Evolutionary conservation across 2,113 vertebrate genomes (phyloP).

Genomic region (Microtus ochrogaster): DNA sequence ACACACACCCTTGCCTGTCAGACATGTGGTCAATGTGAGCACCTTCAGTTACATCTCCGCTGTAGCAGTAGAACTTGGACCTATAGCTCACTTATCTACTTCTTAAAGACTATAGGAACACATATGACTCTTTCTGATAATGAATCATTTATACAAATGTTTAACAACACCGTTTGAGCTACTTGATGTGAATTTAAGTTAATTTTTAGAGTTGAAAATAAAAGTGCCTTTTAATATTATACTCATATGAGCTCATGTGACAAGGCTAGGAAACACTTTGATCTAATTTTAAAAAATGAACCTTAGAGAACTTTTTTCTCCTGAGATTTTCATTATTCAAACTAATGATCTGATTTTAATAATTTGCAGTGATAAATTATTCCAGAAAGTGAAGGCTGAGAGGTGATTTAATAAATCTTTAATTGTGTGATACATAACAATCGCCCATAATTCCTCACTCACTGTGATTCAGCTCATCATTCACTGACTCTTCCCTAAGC

Average conservation of each 20-base stretch:
- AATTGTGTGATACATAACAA: slow-evolving; percentile 21
- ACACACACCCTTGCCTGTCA: neutral
- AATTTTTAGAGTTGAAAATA: slow-evolving; percentile 51
- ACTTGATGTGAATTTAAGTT: slow-evolving; percentile 33
- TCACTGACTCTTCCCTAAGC: neutral
- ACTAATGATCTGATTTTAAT: slow-evolving; percentile 40
- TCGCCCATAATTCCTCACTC: neutral
- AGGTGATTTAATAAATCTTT: slow-evolving; percentile 46
- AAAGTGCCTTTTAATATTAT: neutral
- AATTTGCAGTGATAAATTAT: slow-evolving; percentile 13
- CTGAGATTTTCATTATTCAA: slow-evolving; percentile 10
- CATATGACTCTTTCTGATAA: neutral
- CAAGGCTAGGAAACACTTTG: neutral
- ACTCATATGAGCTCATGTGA: neutral
- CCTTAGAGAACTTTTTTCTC: neutral
- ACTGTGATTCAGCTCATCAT: neutral
- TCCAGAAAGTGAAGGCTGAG: neutral
- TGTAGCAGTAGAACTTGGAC: neutral
- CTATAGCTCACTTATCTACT: neutral
- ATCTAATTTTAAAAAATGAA: slow-evolving; percentile 27
- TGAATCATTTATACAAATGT: neutral
- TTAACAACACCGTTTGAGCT: neutral
- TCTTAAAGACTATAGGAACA: neutral
- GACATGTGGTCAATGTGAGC: neutral
- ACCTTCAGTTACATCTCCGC: neutral